These are phyloP conservation scores for Trypoxylon attenuatum DNA, from an alignment of 2,888 invertebrate genomes.

Conservation along the genomic window DNA sequence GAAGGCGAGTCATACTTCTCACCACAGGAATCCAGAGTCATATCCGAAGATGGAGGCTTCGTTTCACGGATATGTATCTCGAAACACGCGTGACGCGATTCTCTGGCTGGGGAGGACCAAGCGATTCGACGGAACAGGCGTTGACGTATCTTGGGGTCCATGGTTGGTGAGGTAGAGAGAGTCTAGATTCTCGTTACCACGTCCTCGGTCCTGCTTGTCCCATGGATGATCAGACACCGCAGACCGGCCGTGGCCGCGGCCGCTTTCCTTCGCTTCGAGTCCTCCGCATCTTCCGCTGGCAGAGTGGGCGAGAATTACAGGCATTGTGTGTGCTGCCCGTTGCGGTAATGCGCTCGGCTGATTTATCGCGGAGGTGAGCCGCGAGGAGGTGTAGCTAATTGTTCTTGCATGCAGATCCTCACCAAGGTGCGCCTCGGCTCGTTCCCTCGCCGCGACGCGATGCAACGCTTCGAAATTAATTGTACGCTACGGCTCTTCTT, in stretches of 20 bases:
- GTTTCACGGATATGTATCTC: conserved; percentile 22
- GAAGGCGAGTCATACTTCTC: no score
- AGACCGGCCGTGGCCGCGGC: conserved; percentile 7
- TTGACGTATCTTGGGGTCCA: conserved; percentile 36
- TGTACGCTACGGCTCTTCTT: conserved; percentile 44
- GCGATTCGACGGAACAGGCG: conserved; percentile 15
- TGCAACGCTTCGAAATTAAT: conserved; percentile 65
- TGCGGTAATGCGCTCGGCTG: conserved; percentile 70
- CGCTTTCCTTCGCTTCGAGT: conserved; percentile 12
- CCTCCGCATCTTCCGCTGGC: conserved; percentile 28
- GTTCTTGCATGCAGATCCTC: conserved; percentile 69
- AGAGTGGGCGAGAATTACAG: conserved; percentile 71
- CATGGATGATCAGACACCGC: conserved; percentile 35
- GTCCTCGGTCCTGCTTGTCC: conserved; percentile 39
- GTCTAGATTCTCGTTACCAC: conserved; percentile 46
- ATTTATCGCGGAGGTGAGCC: conserved; percentile 69
- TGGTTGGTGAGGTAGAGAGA: conserved; percentile 7
- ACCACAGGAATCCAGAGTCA: background rate
- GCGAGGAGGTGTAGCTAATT: conserved; percentile 72
- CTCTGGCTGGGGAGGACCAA: conserved; percentile 5
- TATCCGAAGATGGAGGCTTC: conserved; percentile 9
- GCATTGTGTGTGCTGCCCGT: conserved; percentile 66
- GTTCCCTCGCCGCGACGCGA: conserved; percentile 53
- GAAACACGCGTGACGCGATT: conserved; percentile 17
- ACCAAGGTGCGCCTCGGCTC: conserved; percentile 50